Conservation (phyloP, 2,113 vertebrate species). For the Centropristis striata region DNA sequence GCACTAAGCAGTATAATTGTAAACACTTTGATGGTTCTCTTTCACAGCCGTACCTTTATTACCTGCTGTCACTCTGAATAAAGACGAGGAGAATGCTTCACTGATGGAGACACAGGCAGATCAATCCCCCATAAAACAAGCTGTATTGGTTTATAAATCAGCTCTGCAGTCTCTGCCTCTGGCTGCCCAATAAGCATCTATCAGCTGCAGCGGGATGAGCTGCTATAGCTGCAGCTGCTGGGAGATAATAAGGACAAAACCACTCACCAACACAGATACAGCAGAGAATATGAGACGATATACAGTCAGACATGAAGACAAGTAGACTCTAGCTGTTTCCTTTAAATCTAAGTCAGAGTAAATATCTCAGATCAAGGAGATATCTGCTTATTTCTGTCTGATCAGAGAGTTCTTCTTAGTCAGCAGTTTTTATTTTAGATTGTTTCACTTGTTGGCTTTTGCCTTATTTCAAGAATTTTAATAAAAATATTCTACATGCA, state of each 20-base stretch:
- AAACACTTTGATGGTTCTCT: conserved; percentile 58
- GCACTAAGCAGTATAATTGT: conserved; percentile 49
- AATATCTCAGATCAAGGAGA: too few relatives aligned
- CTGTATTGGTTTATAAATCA: conserved; percentile 77
- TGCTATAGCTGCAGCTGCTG: conserved; percentile 63
- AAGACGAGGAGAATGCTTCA: conserved; percentile 62
- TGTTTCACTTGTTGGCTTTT: too few relatives aligned
- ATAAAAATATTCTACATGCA: too few relatives aligned
- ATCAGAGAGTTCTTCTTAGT: too few relatives aligned
- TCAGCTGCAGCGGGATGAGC: conserved; percentile 72
- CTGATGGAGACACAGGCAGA: conserved; percentile 63
- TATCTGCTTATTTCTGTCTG: too few relatives aligned
- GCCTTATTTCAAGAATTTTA: too few relatives aligned
- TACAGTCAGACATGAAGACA: not conserved
- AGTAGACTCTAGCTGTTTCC: too few relatives aligned
- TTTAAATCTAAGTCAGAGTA: too few relatives aligned
- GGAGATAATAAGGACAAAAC: conserved; percentile 54
- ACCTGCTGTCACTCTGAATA: conserved; percentile 69
- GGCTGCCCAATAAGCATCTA: conserved; percentile 76
- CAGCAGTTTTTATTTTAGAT: too few relatives aligned
- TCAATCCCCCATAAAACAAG: conserved; percentile 79
- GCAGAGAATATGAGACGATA: not conserved
- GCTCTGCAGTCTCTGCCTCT: conserved; percentile 54
- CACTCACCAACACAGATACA: conserved; percentile 9
- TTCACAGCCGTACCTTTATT: conserved; percentile 58